phyloP scores from a whole-genome alignment of 2,888 invertebrate genomes.

The Sycophila texana region DNA sequence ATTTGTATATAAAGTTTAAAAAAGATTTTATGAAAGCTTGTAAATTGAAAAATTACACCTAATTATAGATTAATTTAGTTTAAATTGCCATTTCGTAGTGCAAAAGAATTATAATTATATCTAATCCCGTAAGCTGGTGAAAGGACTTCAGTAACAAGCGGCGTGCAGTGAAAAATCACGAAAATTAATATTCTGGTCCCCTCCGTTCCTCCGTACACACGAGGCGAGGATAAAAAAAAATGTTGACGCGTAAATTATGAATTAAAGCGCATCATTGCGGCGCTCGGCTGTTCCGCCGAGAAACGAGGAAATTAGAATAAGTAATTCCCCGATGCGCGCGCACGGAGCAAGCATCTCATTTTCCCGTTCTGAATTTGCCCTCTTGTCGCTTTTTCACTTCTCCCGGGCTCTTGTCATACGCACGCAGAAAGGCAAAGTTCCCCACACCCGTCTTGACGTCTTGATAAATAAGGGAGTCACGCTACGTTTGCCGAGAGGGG shows the following conservation, averaged over 20 bases:
- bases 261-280: slow-evolving; percentile 2
- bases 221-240: background rate
- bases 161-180: no score
- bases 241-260: slow-evolving; percentile 3
- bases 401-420: slow-evolving; percentile 11
- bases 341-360: slow-evolving; percentile 23
- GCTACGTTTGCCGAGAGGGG: slow-evolving; percentile 31
- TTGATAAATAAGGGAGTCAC: slow-evolving; percentile 25
- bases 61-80: no score
- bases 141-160: no score
- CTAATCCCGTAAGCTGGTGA: no score
- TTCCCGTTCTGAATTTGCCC: slow-evolving; percentile 12
- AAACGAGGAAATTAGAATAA: slow-evolving; percentile 24
- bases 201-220: no score
- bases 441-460: slow-evolving; percentile 17
- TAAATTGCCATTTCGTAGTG: no score
- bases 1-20: no score
- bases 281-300: background rate
- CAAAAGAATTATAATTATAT: no score
- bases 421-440: slow-evolving; percentile 22
- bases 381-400: slow-evolving; percentile 22
- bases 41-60: no score
- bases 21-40: no score
- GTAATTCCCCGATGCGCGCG: background rate
- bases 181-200: no score